phyloP scores from a whole-genome alignment of 2,113 vertebrate genomes.

The human region DNA sequence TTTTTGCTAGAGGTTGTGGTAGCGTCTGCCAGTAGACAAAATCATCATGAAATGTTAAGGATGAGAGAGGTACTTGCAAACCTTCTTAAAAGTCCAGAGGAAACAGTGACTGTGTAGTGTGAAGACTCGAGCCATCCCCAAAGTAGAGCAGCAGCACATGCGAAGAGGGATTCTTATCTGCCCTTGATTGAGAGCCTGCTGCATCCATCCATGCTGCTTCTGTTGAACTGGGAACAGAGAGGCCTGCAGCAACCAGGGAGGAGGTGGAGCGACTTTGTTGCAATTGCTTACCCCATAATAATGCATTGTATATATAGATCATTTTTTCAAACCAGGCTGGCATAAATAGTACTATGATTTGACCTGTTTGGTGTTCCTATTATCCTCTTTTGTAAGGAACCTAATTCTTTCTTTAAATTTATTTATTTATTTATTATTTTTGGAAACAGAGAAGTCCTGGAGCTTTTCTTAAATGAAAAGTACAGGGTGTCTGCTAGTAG shows the following conservation, averaged over 20 bases:
- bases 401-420: neutral
- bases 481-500: neutral
- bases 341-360: no score
- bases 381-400: neutral
- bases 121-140: fast-evolving
- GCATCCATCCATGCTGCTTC: fast-evolving
- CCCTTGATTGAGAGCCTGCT: fast-evolving
- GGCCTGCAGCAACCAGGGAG: fast-evolving
- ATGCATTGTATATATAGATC: fast-evolving
- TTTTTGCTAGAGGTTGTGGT: neutral
- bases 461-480: neutral
- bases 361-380: neutral
- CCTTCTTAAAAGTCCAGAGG: neutral
- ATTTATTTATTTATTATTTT: neutral
- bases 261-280: fast-evolving
- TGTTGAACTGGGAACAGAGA: neutral
- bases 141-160: fast-evolving
- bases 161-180: no score
- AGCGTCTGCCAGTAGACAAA: neutral
- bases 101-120: fast-evolving
- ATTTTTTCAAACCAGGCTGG: neutral
- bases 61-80: fast-evolving
- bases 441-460: neutral
- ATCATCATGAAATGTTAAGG: neutral
- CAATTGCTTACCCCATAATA: fast-evolving